phyloP scores from a whole-genome alignment of 2,113 vertebrate genomes.

The Rhinopomastus cyanomelas region DNA sequence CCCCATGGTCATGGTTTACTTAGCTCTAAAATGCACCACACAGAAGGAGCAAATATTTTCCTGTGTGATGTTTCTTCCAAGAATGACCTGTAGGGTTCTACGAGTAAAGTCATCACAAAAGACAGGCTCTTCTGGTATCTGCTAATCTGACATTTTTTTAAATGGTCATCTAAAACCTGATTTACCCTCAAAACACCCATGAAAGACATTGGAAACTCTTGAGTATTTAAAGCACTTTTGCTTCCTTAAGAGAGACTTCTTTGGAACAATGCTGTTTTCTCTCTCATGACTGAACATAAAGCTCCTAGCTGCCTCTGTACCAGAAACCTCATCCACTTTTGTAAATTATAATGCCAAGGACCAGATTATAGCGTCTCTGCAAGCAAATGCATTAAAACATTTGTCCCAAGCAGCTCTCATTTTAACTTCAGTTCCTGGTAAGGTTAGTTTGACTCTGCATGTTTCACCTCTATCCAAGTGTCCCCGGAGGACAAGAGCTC shows the following conservation, averaged over 20 bases:
- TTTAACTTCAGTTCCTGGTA: neutral
- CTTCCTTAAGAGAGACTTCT: neutral
- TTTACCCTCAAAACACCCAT: neutral
- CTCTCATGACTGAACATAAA: neutral
- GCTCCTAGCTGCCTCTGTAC: neutral
- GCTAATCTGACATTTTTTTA: neutral
- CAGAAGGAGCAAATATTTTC: neutral
- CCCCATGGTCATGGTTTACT: accelerated
- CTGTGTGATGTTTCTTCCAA: neutral
- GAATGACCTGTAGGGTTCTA: accelerated
- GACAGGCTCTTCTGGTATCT: neutral
- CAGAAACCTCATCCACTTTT: neutral
- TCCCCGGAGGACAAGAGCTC: neutral
- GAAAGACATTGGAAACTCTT: neutral
- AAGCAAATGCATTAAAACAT: neutral
- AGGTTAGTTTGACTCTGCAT: neutral
- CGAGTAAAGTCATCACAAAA: neutral
- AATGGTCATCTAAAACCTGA: neutral
- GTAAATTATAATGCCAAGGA: neutral
- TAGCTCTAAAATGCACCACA: neutral
- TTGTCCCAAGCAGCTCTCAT: neutral
- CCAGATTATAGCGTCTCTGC: neutral
- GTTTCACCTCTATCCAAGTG: neutral
- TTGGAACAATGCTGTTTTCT: neutral
- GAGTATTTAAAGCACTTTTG: neutral